phyloP scores from a whole-genome alignment of 2,888 invertebrate genomes.

The Linyphia triangularis region DNA sequence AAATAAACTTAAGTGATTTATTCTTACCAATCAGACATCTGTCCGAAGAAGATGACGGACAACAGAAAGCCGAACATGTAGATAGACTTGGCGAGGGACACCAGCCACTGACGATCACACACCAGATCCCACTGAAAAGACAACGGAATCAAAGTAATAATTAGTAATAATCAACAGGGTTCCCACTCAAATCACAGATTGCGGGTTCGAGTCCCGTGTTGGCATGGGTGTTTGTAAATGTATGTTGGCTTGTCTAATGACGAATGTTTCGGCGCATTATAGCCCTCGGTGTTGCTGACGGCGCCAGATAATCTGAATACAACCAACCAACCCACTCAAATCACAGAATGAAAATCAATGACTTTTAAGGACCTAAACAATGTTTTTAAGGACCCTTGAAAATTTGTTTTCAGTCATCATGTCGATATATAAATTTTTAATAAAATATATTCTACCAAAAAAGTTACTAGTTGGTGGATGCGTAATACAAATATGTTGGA shows the following conservation, averaged over 20 bases:
- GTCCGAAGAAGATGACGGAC: constrained; percentile 72
- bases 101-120: constrained; percentile 74
- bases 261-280: not conserved
- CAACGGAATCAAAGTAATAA: not conserved
- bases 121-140: constrained; percentile 75
- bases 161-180: not conserved
- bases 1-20: no score
- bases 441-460: no score
- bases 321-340: no score
- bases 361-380: no score
- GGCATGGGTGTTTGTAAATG: not conserved
- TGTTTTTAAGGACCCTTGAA: no score
- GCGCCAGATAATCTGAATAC: no score
- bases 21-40: constrained; percentile 76
- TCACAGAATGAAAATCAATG: no score
- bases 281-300: no score
- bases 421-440: no score
- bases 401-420: no score
- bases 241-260: not conserved
- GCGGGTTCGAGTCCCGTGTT: not conserved
- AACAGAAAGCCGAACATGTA: constrained; percentile 76
- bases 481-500: no score
- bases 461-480: no score
- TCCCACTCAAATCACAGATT: not conserved
- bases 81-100: constrained; percentile 73